A percentile compares a stretch with the other conserved stretches of the same genome.
Evolutionary conservation across 2,888 invertebrate species (phyloP).

Genomic region (Hemistola chrysoprasaria): DNA sequence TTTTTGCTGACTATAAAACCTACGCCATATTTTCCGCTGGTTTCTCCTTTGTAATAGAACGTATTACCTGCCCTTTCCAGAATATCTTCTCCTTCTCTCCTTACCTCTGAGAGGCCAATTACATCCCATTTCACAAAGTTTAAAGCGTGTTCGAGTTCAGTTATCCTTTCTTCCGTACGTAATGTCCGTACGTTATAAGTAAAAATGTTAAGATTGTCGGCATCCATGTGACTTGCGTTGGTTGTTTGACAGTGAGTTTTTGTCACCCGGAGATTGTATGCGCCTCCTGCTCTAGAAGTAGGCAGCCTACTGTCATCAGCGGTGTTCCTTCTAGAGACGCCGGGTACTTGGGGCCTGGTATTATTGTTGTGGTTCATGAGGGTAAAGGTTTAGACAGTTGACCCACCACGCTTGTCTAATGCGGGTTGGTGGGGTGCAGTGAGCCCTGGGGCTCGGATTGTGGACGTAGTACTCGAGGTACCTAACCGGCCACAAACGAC

Average conservation of each 20-base stretch:
- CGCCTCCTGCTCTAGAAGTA: neutral
- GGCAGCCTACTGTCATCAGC: conserved; percentile 2
- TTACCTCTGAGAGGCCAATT: conserved; percentile 7
- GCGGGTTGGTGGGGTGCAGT: no score
- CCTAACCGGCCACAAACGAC: no score
- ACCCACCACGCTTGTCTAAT: no score
- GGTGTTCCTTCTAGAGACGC: conserved; percentile 2
- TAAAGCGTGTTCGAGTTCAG: conserved; percentile 8
- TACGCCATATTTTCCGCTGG: conserved; percentile 1
- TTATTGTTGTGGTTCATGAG: no score
- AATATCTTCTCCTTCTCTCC: conserved; percentile 4
- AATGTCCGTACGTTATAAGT: neutral
- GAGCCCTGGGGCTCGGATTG: no score
- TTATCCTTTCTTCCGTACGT: no score
- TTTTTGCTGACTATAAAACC: conserved; percentile 12
- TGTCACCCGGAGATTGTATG: neutral
- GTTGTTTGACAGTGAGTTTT: neutral
- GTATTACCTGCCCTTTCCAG: conserved; percentile 1
- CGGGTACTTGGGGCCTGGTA: conserved; percentile 2
- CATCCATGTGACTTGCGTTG: neutral
- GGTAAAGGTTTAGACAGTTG: no score
- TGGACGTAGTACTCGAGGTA: no score
- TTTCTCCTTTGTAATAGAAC: conserved; percentile 6
- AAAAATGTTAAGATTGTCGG: conserved; percentile 1
- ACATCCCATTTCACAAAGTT: conserved; percentile 4